These are phyloP conservation scores for Clarias macrocephalus DNA, from an alignment of 2,113 vertebrate species.

Conservation along the genomic window DNA sequence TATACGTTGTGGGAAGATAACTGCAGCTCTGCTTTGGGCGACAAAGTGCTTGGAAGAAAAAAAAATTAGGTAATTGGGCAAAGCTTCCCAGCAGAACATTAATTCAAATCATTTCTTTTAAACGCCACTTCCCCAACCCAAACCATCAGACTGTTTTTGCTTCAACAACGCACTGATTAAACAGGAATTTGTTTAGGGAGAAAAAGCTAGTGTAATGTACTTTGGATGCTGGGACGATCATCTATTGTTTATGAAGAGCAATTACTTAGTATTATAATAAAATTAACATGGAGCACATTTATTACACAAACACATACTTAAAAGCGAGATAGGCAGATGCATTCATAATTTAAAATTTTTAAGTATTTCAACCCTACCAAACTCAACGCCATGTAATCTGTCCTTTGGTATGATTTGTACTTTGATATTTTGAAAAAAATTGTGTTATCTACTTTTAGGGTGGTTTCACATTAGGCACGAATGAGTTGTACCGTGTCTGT, in stretches of 20 bases:
- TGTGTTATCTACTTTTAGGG: background rate
- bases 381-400: background rate
- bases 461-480: too few relatives aligned
- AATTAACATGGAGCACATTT: too few relatives aligned
- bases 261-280: too few relatives aligned
- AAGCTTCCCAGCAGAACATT: conserved; percentile 15
- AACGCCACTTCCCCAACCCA: background rate
- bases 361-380: background rate
- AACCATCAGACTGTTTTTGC: background rate
- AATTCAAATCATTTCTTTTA: conserved; percentile 33
- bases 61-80: conserved; percentile 28
- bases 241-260: too few relatives aligned
- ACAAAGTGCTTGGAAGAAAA: conserved; percentile 25
- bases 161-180: background rate
- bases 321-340: background rate
- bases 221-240: too few relatives aligned
- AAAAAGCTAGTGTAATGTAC: background rate
- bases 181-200: background rate
- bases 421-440: background rate
- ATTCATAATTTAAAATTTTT: background rate
- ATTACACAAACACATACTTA: too few relatives aligned
- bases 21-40: conserved; percentile 30
- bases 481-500: too few relatives aligned
- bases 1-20: conserved; percentile 40
- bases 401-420: background rate